These are phyloP conservation scores for Catostylus mosaicus DNA, from an alignment of 30 jellyfish, hydroid and myxozoan species.

Conservation along the genomic window DNA sequence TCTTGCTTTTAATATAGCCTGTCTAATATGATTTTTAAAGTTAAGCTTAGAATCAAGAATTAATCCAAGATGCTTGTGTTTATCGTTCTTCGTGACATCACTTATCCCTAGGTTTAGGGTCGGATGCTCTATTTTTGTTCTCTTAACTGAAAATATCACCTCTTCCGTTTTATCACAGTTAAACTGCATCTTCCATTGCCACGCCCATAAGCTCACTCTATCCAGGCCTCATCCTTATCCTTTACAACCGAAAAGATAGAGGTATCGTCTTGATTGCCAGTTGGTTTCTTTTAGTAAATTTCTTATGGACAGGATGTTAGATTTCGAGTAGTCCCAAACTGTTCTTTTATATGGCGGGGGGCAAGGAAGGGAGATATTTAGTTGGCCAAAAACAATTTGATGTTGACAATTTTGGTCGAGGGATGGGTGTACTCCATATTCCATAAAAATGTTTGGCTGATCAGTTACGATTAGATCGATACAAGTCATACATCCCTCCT, in stretches of 20 bases:
- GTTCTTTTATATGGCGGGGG: conserved; percentile 31
- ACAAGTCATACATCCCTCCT: conserved; percentile 47
- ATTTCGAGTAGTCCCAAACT: conserved; percentile 37
- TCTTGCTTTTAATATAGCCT: too few relatives aligned
- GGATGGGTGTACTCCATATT: conserved; percentile 55
- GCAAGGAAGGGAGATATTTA: conserved; percentile 21
- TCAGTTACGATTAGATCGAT: conserved; percentile 48
- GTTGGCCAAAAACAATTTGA: conserved; percentile 28
- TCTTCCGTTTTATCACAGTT: conserved; percentile 16
- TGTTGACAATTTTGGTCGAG: conserved; percentile 56
- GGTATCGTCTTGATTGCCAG: conserved; percentile 32
- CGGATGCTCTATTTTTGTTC: conserved; percentile 4
- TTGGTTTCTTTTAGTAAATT: background rate
- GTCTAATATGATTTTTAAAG: conserved; percentile 40
- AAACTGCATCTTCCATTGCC: conserved; percentile 34
- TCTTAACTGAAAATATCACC: conserved; percentile 16
- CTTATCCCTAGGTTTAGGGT: conserved; percentile 4
- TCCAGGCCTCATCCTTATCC: conserved; percentile 29
- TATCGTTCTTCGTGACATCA: background rate
- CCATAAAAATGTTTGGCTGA: conserved; percentile 52
- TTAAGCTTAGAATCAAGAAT: conserved; percentile 1
- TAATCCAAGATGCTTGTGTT: conserved; percentile 12
- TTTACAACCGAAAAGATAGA: conserved; percentile 25
- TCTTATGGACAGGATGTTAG: conserved; percentile 12
- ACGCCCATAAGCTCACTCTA: too few relatives aligned